Evolutionary conservation across 2,797 vertebrate genomes (phyloP).

Genomic region (Decapterus maruadsi): DNA sequence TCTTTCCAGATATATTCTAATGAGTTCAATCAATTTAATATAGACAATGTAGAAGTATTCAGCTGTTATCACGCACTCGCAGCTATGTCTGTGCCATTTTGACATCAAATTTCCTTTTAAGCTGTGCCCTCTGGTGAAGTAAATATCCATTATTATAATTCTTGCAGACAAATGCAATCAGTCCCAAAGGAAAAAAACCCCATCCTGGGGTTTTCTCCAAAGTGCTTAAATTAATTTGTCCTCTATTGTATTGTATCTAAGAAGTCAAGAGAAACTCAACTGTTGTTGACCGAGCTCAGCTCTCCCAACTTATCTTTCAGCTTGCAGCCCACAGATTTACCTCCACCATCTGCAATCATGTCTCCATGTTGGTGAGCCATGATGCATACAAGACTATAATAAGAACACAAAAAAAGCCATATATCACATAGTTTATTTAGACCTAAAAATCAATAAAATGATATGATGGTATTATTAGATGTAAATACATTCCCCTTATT

Average conservation of each 20-base stretch:
- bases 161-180: not conserved
- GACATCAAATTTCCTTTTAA: not conserved
- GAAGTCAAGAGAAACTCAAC: not conserved
- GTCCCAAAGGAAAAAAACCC: not conserved
- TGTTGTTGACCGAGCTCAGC: not conserved
- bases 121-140: not conserved
- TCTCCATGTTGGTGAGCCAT: not conserved
- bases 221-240: not conserved
- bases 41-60: not conserved
- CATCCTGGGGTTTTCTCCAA: not conserved
- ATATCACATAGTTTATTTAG: not conserved
- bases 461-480: too few relatives aligned
- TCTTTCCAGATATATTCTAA: not conserved
- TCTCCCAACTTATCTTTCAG: not conserved
- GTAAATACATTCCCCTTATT: too few relatives aligned
- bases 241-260: not conserved
- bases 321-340: not conserved
- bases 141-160: slow-evolving; percentile 21
- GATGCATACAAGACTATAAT: not conserved
- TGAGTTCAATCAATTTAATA: not conserved
- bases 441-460: not conserved
- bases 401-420: not conserved
- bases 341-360: not conserved
- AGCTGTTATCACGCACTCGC: not conserved
- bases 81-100: not conserved